phyloP scores from a whole-genome alignment of 2,888 invertebrate species.

The Noctua comes region DNA sequence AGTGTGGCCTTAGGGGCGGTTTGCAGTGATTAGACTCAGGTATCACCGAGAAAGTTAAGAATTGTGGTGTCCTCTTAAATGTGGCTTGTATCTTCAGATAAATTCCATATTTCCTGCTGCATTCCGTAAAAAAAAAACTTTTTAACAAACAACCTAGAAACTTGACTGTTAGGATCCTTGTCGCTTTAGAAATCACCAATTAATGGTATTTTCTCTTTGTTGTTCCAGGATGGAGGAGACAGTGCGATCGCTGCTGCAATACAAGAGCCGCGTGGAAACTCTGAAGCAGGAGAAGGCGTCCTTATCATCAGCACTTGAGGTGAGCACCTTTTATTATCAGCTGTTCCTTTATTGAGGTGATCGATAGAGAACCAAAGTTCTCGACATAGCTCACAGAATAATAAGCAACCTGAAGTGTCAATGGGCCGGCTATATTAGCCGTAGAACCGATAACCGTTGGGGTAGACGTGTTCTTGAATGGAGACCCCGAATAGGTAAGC shows the following conservation, averaged over 20 bases:
- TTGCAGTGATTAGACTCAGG: too few species aligned
- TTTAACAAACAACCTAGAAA: background rate
- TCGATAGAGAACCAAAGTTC: background rate
- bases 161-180: background rate
- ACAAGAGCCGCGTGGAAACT: conserved; percentile 93
- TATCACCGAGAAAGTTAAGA: too few species aligned
- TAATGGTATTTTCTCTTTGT: conserved; percentile 60
- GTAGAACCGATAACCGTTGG: background rate
- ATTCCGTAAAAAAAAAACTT: background rate
- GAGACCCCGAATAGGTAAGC: background rate
- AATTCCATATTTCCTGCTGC: background rate
- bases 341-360: background rate
- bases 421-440: background rate
- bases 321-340: conserved; percentile 75
- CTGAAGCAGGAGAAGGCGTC: conserved; percentile 94
- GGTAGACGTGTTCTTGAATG: background rate
- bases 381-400: background rate
- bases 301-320: conserved; percentile 93
- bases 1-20: background rate
- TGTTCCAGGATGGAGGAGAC: conserved; percentile 95
- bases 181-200: background rate
- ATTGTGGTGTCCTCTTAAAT: too few species aligned
- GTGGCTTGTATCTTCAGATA: background rate
- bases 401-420: background rate
- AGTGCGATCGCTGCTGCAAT: conserved; percentile 93